Base-by-base conservation (phyloP, 2,797 vertebrate genomes). In the Poecilia wingei region DNA sequence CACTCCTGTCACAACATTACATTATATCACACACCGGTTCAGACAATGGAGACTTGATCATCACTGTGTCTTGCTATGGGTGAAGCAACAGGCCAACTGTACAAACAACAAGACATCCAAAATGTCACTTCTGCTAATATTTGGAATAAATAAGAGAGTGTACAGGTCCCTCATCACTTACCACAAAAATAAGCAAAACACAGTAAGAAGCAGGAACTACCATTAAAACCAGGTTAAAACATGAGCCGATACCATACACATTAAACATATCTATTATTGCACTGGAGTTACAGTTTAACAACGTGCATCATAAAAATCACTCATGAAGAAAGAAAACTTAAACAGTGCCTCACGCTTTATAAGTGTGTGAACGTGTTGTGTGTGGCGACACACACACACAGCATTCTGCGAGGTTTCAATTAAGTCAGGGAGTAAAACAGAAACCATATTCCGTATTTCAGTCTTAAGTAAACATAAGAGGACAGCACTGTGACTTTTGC, bases 1-100 rank as follows among this genome's bases (percentile, higher is more conserved):
- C 66, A 85, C 81, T 89, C 80, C 84, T 85, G 76, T 36, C 43
- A 80, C 85, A 86, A 87, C 84, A 85, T 87, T 83, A 79, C 87
- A 83, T 79, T 78, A 86, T 84, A 91, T 84, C 83, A 82, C 71
- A 83, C 78, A 81, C 75, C 33, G 28, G 66, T 82, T 79, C 16
- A 75, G 41, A 75, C n/a, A 57, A 49, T 49, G 53, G 46, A 88
- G 80, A 88, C 82, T 84, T 12, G 80, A 73, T 73, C 31, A 82
- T 81, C 80, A 85, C 73, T 45, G 74, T 46, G 68, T 73, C 72
- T 72, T 68, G 79, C 91, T n/a, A n/a, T 55, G 43, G 64, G 64
- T 1, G 12, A 79, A 18, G 14, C 41, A 75, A 81, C 33, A 43
- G 46, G 31, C 31, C 61, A 41, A 70, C 39, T 68, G 16, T 53